phyloP scores from a whole-genome alignment of 2,888 invertebrate genomes.

The Stenurella melanura region DNA sequence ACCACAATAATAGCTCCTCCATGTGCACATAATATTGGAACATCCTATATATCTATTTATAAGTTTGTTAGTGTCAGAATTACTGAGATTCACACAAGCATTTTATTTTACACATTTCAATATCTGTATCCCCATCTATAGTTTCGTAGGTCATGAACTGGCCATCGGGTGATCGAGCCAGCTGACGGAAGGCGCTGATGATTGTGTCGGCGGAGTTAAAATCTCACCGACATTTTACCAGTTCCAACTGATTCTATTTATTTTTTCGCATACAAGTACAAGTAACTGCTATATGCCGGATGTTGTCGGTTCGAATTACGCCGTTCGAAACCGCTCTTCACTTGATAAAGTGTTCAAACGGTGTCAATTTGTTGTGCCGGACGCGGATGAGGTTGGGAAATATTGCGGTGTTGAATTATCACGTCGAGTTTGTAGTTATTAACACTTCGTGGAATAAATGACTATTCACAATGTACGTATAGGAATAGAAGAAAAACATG shows the following conservation, averaged over 20 bases:
- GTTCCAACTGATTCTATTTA: conserved; percentile 4
- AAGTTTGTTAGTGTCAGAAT: no score
- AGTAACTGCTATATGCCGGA: conserved; percentile 6
- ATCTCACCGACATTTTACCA: conserved; percentile 7
- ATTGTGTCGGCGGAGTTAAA: conserved; percentile 6
- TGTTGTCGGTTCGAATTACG: background rate
- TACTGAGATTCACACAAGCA: background rate
- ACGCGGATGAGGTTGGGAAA: background rate
- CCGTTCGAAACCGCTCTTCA: background rate
- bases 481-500: no score
- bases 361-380: conserved; percentile 7
- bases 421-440: background rate
- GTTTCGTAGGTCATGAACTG: conserved; percentile 1
- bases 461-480: background rate
- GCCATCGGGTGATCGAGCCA: background rate
- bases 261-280: background rate
- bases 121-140: background rate
- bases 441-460: background rate
- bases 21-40: no score
- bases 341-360: background rate
- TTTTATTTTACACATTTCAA: background rate
- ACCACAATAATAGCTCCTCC: no score
- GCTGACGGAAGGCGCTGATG: conserved; percentile 6
- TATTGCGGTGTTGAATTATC: background rate
- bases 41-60: no score